Evolutionary conservation across 1,140 invertebrate genomes (phyloP).

Genomic region (Drosophila ercepeae): DNA sequence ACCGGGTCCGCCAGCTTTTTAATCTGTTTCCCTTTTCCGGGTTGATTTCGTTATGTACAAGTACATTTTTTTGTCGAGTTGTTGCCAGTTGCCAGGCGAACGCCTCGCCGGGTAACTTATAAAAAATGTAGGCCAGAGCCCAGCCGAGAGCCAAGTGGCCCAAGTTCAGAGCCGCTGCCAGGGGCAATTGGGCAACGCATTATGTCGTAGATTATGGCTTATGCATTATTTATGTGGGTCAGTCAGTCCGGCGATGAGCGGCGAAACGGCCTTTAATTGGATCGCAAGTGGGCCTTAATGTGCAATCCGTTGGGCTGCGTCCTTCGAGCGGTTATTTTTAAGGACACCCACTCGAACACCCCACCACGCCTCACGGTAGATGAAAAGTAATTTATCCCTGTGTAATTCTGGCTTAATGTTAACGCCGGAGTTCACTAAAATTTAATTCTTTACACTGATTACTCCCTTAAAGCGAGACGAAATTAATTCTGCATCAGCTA

Average conservation of each 20-base stretch:
- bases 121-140: conserved; percentile 61
- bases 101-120: conserved; percentile 54
- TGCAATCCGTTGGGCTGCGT: conserved; percentile 29
- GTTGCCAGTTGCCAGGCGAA: conserved; percentile 26
- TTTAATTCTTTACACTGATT: conserved; percentile 31
- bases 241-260: conserved; percentile 37
- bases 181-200: conserved; percentile 67
- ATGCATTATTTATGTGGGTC: conserved; percentile 81
- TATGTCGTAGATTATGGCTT: conserved; percentile 76
- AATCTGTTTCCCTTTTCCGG: conserved; percentile 39
- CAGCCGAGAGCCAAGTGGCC: conserved; percentile 5
- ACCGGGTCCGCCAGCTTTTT: conserved; percentile 30
- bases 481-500: conserved; percentile 23
- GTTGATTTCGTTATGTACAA: conserved; percentile 2
- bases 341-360: conserved; percentile 40
- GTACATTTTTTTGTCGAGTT: conserved; percentile 1
- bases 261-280: conserved; percentile 76
- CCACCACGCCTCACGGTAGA: conserved; percentile 16
- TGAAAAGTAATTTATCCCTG: conserved; percentile 25
- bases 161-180: conserved; percentile 28
- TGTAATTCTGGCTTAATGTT: conserved; percentile 46
- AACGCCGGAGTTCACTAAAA: conserved; percentile 26
- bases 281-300: conserved; percentile 65
- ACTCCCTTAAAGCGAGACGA: neutral
- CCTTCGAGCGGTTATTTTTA: conserved; percentile 48